Base-by-base conservation (phyloP, 2,797 vertebrate genomes). In the Tenualosa thibaudeaui region DNA sequence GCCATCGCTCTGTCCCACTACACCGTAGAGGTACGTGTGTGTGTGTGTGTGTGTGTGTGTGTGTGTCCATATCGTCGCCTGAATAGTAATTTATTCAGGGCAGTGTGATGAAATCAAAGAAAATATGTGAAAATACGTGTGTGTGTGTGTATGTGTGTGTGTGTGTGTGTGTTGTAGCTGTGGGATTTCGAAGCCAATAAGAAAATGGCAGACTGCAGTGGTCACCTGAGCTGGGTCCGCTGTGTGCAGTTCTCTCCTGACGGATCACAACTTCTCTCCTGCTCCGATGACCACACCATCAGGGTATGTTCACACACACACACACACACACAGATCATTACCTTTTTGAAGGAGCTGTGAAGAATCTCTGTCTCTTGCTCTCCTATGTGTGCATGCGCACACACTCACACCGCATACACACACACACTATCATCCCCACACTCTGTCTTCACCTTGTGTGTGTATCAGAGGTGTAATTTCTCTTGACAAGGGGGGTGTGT, bases 141-240 rank as follows among this genome's bases (percentile, higher is more conserved):
- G 65, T 71, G 31, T 71, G 65, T 40, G 65, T 71, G 31, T 75
- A 31, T 75, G 68, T 75, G 12, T 71, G 65, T 71, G 65, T 82
- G 22, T 81, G 19, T 85, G 50, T 88, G 54, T 81, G 37, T 92
- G 83, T 85, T 68, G 90, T 89, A 99, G 98, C 91, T 99, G 85
- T 99, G 98, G 98, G 95, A 98, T 90, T 92, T 96, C 62, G 96
- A 96, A 75, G 92, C 94, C 26, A 91, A 93, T 87, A 95, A 96
- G 87, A 99, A 98, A 95, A 94, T 96, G 88, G 97, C 97, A 0
- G 98, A 99, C 89, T 98, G 97, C 92, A 97, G 96, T 81, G 97
- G 97, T 86, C 98, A 99, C 91, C 94, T 98, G 92, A 99, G 97
- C 89, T 99, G 98, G 98, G 96, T 99, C 87, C 95, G 97, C 37